Conservation (phyloP, 2,888 invertebrate species). For the Campoletis raptor region DNA sequence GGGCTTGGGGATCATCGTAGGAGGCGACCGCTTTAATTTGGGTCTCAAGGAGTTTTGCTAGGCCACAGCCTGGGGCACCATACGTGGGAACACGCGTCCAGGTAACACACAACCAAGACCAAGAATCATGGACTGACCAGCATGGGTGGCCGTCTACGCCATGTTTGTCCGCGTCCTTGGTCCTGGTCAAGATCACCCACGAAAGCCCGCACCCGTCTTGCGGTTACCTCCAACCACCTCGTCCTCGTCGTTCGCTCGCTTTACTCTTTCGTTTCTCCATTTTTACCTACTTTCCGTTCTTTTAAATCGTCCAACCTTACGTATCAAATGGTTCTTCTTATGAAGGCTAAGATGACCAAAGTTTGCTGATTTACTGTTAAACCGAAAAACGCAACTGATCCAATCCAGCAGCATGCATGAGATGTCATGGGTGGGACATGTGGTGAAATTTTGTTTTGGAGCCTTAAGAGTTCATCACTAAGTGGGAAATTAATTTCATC, state of each 20-base stretch:
- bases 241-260: conserved; percentile 52
- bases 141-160: conserved; percentile 82
- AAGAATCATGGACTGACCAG: conserved; percentile 72
- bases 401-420: not conserved
- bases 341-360: conserved; percentile 20
- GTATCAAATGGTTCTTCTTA: conserved; percentile 23
- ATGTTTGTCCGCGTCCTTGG: conserved; percentile 79
- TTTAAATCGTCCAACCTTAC: conserved; percentile 21
- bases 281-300: conserved; percentile 17
- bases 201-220: conserved; percentile 60
- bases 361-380: not conserved
- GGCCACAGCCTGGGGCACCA: conserved; percentile 81
- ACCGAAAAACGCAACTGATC: not conserved
- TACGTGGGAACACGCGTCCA: conserved; percentile 81
- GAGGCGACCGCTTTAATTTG: conserved; percentile 82
- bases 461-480: not conserved
- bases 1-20: conserved; percentile 76
- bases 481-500: conserved; percentile 24
- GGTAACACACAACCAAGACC: conserved; percentile 56
- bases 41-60: conserved; percentile 80
- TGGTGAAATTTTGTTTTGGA: not conserved
- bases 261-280: conserved; percentile 28
- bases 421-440: not conserved
- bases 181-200: conserved; percentile 76
- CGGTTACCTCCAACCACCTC: conserved; percentile 63